phyloP scores from a whole-genome alignment of 92 coral and sea anemone species.

The Metridium senile region DNA sequence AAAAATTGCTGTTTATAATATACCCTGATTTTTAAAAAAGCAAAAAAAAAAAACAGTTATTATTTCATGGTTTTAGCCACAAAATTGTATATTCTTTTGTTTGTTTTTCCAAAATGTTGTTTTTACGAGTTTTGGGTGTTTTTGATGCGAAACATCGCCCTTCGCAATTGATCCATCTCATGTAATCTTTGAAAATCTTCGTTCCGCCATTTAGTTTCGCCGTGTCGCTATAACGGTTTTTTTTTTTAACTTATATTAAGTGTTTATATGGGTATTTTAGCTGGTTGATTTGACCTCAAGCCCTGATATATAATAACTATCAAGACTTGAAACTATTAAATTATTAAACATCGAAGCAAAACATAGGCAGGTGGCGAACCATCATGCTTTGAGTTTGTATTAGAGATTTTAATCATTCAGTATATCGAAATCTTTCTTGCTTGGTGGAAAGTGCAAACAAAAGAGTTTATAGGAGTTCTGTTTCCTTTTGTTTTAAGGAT shows the following conservation, averaged over 20 bases:
- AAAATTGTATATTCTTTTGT: no score
- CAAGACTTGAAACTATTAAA: not conserved
- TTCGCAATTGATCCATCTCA: not conserved
- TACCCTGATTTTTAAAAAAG: no score
- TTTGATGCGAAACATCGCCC: no score
- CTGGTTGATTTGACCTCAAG: slow-evolving; percentile 36
- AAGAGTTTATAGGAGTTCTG: no score
- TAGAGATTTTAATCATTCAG: not conserved
- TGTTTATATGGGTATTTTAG: not conserved
- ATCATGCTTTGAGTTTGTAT: not conserved
- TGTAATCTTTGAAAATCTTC: no score
- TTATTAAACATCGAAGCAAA: not conserved
- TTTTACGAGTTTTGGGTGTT: no score
- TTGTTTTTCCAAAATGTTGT: no score
- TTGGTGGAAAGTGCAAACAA: no score
- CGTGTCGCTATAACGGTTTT: not conserved
- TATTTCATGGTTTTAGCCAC: no score
- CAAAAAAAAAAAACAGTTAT: no score
- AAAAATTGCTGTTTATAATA: no score
- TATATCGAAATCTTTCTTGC: not conserved
- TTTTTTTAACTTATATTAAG: not conserved
- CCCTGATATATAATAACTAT: not conserved
- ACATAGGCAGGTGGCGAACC: slow-evolving; percentile 1
- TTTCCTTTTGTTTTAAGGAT: not conserved
- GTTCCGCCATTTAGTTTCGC: not conserved